Evolutionary conservation across 2,113 vertebrate species (phyloP), one percentile per base, ranked within the genome.

Genomic region (Mystacornis crossleyi): DNA sequence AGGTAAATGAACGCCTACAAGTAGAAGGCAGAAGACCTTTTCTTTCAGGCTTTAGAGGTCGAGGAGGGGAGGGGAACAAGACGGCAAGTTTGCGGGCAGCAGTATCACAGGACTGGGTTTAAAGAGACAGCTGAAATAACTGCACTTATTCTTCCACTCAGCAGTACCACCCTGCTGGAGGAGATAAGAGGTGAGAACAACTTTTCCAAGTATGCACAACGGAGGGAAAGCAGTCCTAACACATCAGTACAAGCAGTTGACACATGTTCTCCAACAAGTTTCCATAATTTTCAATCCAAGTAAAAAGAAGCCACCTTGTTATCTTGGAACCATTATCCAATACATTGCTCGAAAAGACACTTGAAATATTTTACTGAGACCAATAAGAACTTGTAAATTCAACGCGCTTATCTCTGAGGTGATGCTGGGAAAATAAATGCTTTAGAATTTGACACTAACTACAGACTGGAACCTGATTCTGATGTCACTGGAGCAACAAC

Each of bases 161-260:
- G 67, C 55, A 93, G 54, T 51, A 86, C 60, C 54, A 64, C 15
- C 38, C 70, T 51, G 14, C 69, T 60, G 25, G 33, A 83, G 67
- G 64, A 95, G 94, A 88, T 83, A 95, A 95, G 93, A 93, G 64
- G 89, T 3, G 38, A 94, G 71, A 95, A 96, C 90, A 95, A 88
- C 43, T 92, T 92, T 86, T 47, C 88, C 55, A 94, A 93, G 86
- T 25, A 83, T 2, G 0, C 11, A 70, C 28, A 81, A 26, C 38
- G 38, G 3, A 61, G 10, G 55, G 78, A 61, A 71, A 82, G 38
- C 14, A 73, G 25, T 40, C 43, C 47, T 43, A 90, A 82, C 64
- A 53, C 0, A 0, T 77, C 79, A 67, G 60, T 42, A 81, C 38
- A 74, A 83, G 60, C 31, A 74, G 51, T 0, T 89, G 57, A 83